A percentile compares a stretch with the other conserved stretches of the same genome.
Conservation (phyloP, 2,113 vertebrate species). For the Lampris megalopsis region DNA sequence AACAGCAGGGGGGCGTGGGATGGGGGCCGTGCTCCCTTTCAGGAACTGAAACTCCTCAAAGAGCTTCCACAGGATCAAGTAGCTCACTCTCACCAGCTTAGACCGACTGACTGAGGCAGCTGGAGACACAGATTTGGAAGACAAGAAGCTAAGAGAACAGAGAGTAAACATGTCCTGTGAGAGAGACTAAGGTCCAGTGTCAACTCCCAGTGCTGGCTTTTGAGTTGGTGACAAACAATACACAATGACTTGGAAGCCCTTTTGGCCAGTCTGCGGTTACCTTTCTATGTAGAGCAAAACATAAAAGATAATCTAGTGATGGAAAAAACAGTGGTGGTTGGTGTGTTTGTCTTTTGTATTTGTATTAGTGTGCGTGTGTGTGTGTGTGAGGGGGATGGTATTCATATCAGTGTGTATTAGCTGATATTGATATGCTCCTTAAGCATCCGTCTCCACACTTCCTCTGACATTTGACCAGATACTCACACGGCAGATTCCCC, state of each 20-base stretch:
- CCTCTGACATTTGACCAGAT: conserved; percentile 31
- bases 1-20: conserved; percentile 7
- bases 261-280: conserved; percentile 28
- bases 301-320: conserved; percentile 19
- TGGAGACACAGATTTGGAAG: conserved; percentile 36
- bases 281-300: neutral
- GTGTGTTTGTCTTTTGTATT: no score
- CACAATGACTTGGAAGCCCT: conserved; percentile 27
- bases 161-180: conserved; percentile 40
- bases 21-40: neutral
- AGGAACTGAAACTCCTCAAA: conserved; percentile 51
- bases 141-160: conserved; percentile 11
- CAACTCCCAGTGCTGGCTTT: conserved; percentile 24
- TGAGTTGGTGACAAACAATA: conserved; percentile 37
- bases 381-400: neutral
- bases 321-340: conserved; percentile 6
- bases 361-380: neutral
- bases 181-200: conserved; percentile 41
- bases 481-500: neutral
- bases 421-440: conserved; percentile 42
- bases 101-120: conserved; percentile 23
- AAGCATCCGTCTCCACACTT: conserved; percentile 32
- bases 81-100: conserved; percentile 56
- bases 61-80: conserved; percentile 69
- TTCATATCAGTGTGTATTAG: conserved; percentile 23